These are phyloP conservation scores for Conus canariensis DNA, from an alignment of 2,888 invertebrate genomes.

Conservation along the genomic window DNA sequence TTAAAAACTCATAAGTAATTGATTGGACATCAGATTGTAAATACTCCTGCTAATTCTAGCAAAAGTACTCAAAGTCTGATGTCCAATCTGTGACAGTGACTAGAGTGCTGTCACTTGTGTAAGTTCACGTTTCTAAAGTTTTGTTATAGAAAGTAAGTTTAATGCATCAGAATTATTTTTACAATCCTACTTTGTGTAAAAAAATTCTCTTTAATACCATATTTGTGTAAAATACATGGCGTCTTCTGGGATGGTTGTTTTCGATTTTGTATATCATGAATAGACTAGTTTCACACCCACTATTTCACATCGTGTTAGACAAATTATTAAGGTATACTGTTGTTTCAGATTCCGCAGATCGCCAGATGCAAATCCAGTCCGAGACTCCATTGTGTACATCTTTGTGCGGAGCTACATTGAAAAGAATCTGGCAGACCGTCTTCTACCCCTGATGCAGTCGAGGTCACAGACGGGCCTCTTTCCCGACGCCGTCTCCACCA, in stretches of 20 bases:
- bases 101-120: too few relatives aligned
- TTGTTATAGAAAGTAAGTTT: neutral
- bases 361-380: slow-evolving; percentile 19
- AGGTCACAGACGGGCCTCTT: slow-evolving; percentile 88
- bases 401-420: slow-evolving; percentile 82
- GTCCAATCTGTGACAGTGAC: too few relatives aligned
- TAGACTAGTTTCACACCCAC: too few relatives aligned
- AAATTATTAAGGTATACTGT: too few relatives aligned
- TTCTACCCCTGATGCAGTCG: slow-evolving; percentile 88
- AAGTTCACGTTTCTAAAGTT: neutral
- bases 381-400: slow-evolving; percentile 91
- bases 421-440: slow-evolving; percentile 82
- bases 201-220: neutral
- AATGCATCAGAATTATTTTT: neutral
- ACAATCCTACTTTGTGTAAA: neutral
- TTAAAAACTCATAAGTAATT: too few relatives aligned
- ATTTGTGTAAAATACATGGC: too few relatives aligned
- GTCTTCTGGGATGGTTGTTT: too few relatives aligned
- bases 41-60: too few relatives aligned
- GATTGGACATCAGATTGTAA: too few relatives aligned
- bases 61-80: too few relatives aligned
- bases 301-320: too few relatives aligned
- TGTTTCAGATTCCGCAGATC: slow-evolving; percentile 36
- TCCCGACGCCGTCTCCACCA: slow-evolving; percentile 89
- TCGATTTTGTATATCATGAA: too few relatives aligned